phyloP scores from a whole-genome alignment of 2,888 invertebrate genomes.

The Platycnemis pennipes region DNA sequence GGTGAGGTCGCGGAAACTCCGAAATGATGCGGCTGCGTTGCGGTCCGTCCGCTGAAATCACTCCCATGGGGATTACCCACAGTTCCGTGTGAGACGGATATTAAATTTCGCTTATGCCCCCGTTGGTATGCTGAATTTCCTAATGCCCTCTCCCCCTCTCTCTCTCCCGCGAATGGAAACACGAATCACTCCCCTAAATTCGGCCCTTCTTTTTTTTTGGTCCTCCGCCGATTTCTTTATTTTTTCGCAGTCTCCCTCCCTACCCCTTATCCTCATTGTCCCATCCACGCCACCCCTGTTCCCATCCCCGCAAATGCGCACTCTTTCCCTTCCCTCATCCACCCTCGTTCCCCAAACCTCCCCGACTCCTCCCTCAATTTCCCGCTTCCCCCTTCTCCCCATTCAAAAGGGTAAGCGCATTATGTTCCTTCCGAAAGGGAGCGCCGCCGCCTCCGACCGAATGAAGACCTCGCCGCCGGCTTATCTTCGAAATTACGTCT shows the following conservation, averaged over 20 bases:
- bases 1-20: background rate
- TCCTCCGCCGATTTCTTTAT: background rate
- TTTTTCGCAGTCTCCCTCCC: background rate
- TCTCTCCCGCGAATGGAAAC: background rate
- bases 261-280: background rate
- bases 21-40: background rate
- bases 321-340: background rate
- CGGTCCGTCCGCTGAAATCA: background rate
- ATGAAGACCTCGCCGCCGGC: background rate
- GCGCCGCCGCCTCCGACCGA: background rate
- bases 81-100: background rate
- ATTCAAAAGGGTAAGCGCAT: too few relatives aligned
- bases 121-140: slow-evolving; percentile 8
- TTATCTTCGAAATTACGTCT: background rate
- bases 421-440: background rate
- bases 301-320: background rate
- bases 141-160: background rate
- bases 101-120: slow-evolving; percentile 12
- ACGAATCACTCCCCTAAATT: background rate
- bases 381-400: background rate
- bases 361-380: background rate
- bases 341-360: background rate
- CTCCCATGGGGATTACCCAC: background rate
- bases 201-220: background rate
- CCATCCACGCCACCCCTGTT: background rate